Evolutionary conservation across 2,888 invertebrate genomes (phyloP).

Genomic region (Oligia strigilis): DNA sequence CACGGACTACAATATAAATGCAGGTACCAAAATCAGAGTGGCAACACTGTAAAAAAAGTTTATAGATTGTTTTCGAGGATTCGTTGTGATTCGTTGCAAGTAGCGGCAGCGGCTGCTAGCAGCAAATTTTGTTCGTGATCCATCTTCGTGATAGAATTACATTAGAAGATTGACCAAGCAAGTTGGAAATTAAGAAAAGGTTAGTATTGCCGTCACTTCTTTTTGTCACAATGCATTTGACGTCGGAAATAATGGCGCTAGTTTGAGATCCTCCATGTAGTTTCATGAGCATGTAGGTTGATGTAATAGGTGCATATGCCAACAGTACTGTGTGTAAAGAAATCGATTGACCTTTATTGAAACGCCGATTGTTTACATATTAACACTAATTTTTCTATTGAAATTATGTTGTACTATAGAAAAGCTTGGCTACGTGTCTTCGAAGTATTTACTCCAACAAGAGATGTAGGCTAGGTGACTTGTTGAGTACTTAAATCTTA

Average conservation of each 20-base stretch:
- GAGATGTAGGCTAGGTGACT: conserved; percentile 37
- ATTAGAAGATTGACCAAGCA: conserved; percentile 35
- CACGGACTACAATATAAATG: too few species aligned
- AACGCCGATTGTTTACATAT: conserved; percentile 68
- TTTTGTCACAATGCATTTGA: conserved; percentile 9
- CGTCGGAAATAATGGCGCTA: conserved; percentile 62
- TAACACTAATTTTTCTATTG: conserved; percentile 26
- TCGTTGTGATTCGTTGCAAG: conserved; percentile 26
- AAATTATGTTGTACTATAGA: conserved; percentile 28
- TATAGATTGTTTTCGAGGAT: conserved; percentile 59
- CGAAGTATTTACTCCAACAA: conserved; percentile 25
- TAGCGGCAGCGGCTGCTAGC: conserved; percentile 30
- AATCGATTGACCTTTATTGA: conserved; percentile 67
- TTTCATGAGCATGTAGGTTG: conserved; percentile 40
- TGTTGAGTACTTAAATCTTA: conserved; percentile 13
- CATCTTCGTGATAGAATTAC: conserved; percentile 12
- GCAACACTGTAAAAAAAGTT: conserved; percentile 46
- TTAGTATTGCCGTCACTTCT: conserved; percentile 32
- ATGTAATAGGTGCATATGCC: conserved; percentile 49
- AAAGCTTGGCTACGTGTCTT: conserved; percentile 57
- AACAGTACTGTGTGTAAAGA: conserved; percentile 54
- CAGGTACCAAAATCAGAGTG: not conserved
- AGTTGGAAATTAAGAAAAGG: conserved; percentile 59
- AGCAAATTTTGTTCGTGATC: conserved; percentile 22
- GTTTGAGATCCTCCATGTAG: conserved; percentile 37